Base-by-base conservation (phyloP, 2,888 invertebrate species). In the Scaeva pyrastri region DNA sequence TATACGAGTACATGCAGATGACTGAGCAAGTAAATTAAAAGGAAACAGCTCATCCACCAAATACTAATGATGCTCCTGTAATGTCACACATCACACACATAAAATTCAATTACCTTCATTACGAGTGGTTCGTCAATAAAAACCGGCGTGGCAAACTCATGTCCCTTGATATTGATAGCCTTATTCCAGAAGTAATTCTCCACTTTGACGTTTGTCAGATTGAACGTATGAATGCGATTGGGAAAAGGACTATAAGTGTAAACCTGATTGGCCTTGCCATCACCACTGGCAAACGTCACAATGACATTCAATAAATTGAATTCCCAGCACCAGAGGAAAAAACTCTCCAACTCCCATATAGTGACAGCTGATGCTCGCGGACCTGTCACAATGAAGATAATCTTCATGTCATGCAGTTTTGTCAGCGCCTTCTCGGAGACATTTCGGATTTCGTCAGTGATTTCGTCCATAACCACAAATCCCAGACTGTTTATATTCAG, bases 251-350 rank as follows among this genome's bases (percentile, higher is more conserved):
- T 81, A 26, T 88, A 89, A 0, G 88, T 78, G 39, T 84, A 82
- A n/a, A 88, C 70, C 21, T 89, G 85, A 73, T 88, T 56, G 43
- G 55, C 80, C 5, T n/a, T 60, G 6, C 10, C 43, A 58, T 56
- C 23, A 0, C 11, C 19, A n/a, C 43, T 26, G 0, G 3, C 21
- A 72, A 83, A 89, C 0, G 88, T 52, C 43, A 89, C 41, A 26
- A 89, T 66, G 16, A 77, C 83, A 75, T 88, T 88, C 5, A 89
- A 41, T 0, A 89, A 64, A 87, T 88, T 89, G 6, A 70, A 70
- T 2, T 85, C 76, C 88, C 88, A 88, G 39, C 88, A 88, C 89
- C 88, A 89, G 12, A 14, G 26, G 55, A 89, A 89, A 41, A 89
- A 89, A 12, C 19, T 21, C 0, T 48, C 12, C 64, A 89, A 23